Evolutionary conservation across 2,797 vertebrate genomes (phyloP).

Genomic region (Rhadinocentrus ornatus): DNA sequence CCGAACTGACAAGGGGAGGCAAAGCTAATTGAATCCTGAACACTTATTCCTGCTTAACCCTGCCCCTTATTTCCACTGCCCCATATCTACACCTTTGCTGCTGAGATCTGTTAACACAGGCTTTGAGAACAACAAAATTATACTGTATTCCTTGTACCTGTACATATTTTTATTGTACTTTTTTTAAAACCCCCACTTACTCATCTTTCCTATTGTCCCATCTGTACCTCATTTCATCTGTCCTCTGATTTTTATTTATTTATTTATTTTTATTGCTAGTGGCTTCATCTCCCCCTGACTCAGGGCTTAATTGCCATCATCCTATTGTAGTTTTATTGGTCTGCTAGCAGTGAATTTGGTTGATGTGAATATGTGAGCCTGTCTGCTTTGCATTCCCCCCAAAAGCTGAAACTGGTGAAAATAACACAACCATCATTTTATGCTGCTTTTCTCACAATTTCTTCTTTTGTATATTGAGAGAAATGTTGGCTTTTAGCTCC

Average conservation of each 20-base stretch:
- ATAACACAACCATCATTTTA: conserved; percentile 28
- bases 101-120: conserved; percentile 30
- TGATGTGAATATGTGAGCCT: conserved; percentile 63
- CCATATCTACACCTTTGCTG: conserved; percentile 20
- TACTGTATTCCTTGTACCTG: not conserved
- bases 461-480: conserved; percentile 32
- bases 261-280: conserved; percentile 34
- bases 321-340: conserved; percentile 70
- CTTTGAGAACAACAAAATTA: conserved; percentile 16
- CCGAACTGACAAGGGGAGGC: conserved; percentile 59
- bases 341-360: conserved; percentile 51
- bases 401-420: conserved; percentile 42
- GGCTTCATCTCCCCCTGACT: conserved; percentile 48
- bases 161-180: conserved; percentile 4
- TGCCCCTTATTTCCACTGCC: conserved; percentile 32
- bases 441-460: conserved; percentile 34
- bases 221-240: conserved; percentile 19
- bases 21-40: conserved; percentile 76
- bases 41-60: conserved; percentile 58
- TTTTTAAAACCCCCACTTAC: conserved; percentile 16
- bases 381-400: conserved; percentile 26
- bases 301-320: conserved; percentile 65
- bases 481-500: conserved; percentile 30
- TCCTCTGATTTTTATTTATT: conserved; percentile 36
- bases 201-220: conserved; percentile 1